These are phyloP conservation scores for Silurus aristotelis DNA, from an alignment of 2,797 vertebrate genomes.

Conservation along the genomic window DNA sequence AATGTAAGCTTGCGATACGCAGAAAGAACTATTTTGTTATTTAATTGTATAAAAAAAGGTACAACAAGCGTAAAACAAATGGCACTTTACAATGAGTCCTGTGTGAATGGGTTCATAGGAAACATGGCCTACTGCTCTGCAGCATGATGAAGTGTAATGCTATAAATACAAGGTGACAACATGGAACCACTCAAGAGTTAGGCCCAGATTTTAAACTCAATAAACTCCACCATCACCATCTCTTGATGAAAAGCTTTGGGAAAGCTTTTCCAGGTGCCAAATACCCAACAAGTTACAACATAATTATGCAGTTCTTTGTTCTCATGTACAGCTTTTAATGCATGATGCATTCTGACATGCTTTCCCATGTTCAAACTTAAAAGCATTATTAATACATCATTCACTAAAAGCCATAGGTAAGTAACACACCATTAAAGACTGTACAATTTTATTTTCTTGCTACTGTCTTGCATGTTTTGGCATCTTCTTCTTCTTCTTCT, in stretches of 20 bases:
- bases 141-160: background rate
- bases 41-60: background rate
- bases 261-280: background rate
- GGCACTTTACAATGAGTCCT: background rate
- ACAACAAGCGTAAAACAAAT: background rate
- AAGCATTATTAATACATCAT: background rate
- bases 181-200: background rate
- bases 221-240: background rate
- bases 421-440: background rate
- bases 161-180: constrained; percentile 3
- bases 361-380: too few relatives aligned
- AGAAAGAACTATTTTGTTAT: constrained; percentile 3
- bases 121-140: background rate
- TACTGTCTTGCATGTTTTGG: too few relatives aligned
- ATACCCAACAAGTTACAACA: background rate
- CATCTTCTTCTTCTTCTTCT: too few relatives aligned
- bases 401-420: background rate
- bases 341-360: background rate
- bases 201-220: background rate
- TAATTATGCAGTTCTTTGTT: background rate
- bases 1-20: background rate
- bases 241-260: background rate
- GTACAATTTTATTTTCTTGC: background rate
- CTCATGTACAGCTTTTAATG: background rate
- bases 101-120: constrained; percentile 6